Evolutionary conservation across 2,113 vertebrate species (phyloP), one percentile per base, ranked within the genome.

Genomic region (Tragelaphus scriptus): DNA sequence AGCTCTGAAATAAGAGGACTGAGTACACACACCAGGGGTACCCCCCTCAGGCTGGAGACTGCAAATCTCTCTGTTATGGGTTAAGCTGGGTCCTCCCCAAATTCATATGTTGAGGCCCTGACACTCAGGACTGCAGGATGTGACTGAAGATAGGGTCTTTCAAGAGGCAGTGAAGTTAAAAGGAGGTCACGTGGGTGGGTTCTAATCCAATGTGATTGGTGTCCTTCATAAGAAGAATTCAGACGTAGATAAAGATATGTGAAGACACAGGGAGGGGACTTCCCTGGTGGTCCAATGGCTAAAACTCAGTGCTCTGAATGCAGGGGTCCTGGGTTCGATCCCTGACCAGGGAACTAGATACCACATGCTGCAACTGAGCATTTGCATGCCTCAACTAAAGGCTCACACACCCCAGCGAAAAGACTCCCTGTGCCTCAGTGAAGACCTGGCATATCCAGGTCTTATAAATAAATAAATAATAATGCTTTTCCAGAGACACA

Each of bases 91-190:
- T 55, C 11, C 10, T n/a, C 71, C 40, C 16, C 6, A 55, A 88
- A 61, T 53, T 53, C 21, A 19, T 3, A 32, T 32, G 44, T 21
- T 51, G 7, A 53, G 56, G 16, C 23, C 47, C 30, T 68, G 40
- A 49, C 14, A 3, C 77, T 32, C 17, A 23, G n/a, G 11, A 28
- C 81, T 44, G 59, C 21, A 55, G 30, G 85, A 49, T 51, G 16
- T 7, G 28, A 80, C 51, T 28, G 2, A 32, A 68, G 68, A 58
- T 0, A 44, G 26, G 23, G 25, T 58, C 44, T 81, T 93, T n/a
- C 30, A 32, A 81, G 80, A 92, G 51, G 36, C 47, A 65, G 30
- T 21, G 15, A 94, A 80, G 25, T 80, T 71, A 94, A 61, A 77
- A 65, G 11, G 17, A 30, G 12, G 36, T 47, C 7, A 8, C 12